These are phyloP conservation scores for Liodrosophila aerea DNA, from an alignment of 2,888 invertebrate species.

Conservation along the genomic window DNA sequence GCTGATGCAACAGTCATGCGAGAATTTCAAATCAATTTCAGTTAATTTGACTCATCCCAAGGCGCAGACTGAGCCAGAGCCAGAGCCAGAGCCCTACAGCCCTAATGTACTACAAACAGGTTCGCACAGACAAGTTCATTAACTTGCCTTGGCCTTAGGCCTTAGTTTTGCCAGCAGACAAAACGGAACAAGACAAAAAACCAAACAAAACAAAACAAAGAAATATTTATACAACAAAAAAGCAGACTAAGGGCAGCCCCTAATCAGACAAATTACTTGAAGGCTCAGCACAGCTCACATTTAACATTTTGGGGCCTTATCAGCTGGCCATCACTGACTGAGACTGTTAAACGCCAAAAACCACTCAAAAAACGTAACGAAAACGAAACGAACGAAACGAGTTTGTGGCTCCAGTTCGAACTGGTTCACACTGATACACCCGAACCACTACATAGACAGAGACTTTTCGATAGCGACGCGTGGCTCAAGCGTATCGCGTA, in stretches of 20 bases:
- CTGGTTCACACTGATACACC: conserved; percentile 29
- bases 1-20: conserved; percentile 22
- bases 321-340: conserved; percentile 30
- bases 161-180: conserved; percentile 23
- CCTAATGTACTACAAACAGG: conserved; percentile 14
- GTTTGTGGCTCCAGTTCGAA: conserved; percentile 45
- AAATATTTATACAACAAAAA: no score
- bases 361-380: conserved; percentile 5
- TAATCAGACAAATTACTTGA: conserved; percentile 29
- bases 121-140: conserved; percentile 49
- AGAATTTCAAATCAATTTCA: conserved; percentile 1
- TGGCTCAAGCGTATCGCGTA: conserved; percentile 18
- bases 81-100: no score
- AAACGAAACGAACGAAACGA: conserved; percentile 20
- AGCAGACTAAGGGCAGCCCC: conserved; percentile 21
- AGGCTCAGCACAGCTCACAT: conserved; percentile 6
- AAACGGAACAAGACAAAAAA: conserved; percentile 8
- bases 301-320: conserved; percentile 25
- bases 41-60: conserved; percentile 1
- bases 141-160: conserved; percentile 43
- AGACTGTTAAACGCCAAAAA: conserved; percentile 5
- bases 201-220: conserved; percentile 9
- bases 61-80: no score
- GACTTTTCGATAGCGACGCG: conserved; percentile 22
- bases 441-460: neutral